phyloP scores from a whole-genome alignment of 2,113 vertebrate genomes.

The Lagopus muta region DNA sequence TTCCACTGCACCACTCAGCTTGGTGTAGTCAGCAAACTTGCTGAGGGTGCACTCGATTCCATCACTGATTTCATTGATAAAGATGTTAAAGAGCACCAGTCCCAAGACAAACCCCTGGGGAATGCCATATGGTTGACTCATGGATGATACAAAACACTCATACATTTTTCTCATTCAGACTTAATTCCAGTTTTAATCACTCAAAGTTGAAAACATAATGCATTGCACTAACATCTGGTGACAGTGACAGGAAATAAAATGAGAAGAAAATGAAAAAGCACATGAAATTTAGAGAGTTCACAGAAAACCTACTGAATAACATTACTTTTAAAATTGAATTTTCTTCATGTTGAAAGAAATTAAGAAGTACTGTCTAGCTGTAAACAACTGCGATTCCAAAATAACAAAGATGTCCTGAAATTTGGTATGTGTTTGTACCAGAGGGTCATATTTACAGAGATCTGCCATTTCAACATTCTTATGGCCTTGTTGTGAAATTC shows the following conservation, averaged over 20 bases:
- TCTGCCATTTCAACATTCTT: not conserved
- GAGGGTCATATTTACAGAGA: not conserved
- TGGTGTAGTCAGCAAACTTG: no score
- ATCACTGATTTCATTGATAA: no score
- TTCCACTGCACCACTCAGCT: no score
- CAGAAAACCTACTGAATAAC: not conserved
- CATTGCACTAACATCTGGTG: slow-evolving; percentile 1
- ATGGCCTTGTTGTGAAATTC: slow-evolving; percentile 16
- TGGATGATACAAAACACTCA: not conserved
- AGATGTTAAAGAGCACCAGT: no score
- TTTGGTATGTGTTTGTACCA: slow-evolving; percentile 4
- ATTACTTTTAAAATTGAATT: slow-evolving; percentile 12
- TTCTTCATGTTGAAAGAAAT: not conserved
- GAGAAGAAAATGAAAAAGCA: not conserved
- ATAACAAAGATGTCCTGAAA: not conserved
- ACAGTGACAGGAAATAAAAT: slow-evolving; percentile 6
- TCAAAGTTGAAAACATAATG: not conserved
- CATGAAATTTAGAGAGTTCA: not conserved
- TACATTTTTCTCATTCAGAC: not conserved
- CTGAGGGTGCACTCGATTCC: no score
- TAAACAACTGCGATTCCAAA: slow-evolving; percentile 34
- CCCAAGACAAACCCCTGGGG: no score
- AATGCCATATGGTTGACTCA: not conserved
- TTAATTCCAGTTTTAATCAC: not conserved
- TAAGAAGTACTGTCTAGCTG: not conserved